Conservation (phyloP, 2,113 vertebrate species). For the Smithornis capensis region DNA sequence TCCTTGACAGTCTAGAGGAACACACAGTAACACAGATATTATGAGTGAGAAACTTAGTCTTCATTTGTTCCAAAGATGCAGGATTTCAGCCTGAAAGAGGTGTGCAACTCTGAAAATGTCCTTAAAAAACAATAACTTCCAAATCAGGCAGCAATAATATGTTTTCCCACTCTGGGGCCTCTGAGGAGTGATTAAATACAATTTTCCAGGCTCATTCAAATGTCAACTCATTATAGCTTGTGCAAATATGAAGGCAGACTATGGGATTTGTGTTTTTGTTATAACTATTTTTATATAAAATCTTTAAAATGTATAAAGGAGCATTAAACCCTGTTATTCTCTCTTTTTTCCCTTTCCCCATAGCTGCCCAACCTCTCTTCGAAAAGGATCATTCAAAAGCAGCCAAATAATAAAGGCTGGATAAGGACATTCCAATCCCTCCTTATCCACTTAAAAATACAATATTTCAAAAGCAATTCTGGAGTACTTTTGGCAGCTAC, state of each 20-base stretch:
- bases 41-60: not conserved
- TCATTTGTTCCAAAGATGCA: not conserved
- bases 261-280: not conserved
- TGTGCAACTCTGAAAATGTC: not conserved
- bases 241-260: not conserved
- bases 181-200: slow-evolving; percentile 17
- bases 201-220: slow-evolving; percentile 46
- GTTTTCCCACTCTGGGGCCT: slow-evolving; percentile 8
- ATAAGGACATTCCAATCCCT: slow-evolving; percentile 44
- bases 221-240: not conserved
- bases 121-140: not conserved
- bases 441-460: slow-evolving; percentile 53
- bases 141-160: not conserved
- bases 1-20: not conserved
- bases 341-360: not conserved
- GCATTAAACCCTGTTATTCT: not conserved
- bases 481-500: slow-evolving; percentile 48
- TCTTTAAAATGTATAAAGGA: slow-evolving; percentile 11
- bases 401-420: slow-evolving; percentile 38
- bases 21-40: not conserved
- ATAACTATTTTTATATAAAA: slow-evolving; percentile 37
- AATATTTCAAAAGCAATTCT: slow-evolving; percentile 54
- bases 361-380: slow-evolving; percentile 9
- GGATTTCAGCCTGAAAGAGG: not conserved
- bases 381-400: slow-evolving; percentile 52